Evolutionary conservation across 2,113 vertebrate genomes (phyloP).

Genomic region (Phaethon lepturus): DNA sequence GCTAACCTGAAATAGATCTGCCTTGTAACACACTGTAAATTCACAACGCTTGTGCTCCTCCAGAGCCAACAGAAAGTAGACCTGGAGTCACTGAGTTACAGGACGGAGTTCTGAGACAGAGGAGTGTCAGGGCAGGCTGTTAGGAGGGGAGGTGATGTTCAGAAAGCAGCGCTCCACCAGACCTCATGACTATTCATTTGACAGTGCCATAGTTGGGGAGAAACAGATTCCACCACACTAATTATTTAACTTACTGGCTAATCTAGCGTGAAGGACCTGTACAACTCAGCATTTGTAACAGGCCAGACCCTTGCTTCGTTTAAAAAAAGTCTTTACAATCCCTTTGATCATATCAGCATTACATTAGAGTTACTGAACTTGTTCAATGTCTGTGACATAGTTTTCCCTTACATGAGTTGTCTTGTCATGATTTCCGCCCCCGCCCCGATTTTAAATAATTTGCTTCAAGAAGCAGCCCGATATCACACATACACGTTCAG

Average conservation of each 20-base stretch:
- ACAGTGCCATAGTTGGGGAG: neutral
- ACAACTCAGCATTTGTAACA: neutral
- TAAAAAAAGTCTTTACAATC: neutral
- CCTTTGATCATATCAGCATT: neutral
- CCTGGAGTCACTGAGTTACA: neutral
- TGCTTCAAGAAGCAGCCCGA: neutral
- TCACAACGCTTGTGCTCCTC: neutral
- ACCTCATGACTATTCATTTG: neutral
- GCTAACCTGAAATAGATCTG: neutral
- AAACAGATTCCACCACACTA: neutral
- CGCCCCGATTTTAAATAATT: neutral
- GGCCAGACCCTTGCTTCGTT: neutral
- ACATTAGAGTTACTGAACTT: neutral
- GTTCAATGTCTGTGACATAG: neutral
- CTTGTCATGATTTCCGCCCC: neutral
- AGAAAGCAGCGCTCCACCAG: neutral
- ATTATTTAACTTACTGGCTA: neutral
- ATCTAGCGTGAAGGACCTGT: neutral
- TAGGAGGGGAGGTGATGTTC: neutral
- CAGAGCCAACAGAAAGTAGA: neutral
- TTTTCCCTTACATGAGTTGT: neutral
- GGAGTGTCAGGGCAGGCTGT: neutral
- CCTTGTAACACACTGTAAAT: neutral
- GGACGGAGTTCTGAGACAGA: neutral
- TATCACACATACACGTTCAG: accelerated